Base-by-base conservation (phyloP, 2,888 invertebrate genomes). In the Galerucella calmariensis region DNA sequence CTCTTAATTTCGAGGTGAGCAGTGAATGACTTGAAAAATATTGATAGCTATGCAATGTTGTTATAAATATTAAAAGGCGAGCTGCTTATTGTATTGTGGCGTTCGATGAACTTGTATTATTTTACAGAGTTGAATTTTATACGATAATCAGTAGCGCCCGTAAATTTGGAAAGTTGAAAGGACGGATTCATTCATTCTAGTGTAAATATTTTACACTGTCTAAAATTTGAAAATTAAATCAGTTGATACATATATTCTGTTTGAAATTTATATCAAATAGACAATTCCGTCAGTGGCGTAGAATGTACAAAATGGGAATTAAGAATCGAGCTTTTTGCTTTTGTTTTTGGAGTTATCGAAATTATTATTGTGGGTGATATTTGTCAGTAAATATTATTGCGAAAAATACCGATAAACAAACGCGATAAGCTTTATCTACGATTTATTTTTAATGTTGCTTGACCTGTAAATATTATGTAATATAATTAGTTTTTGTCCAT, bases 11-110 rank as follows among this genome's bases (percentile, higher is more conserved):
- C 61, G 61, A 61, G 58, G 58, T 27, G 11, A 58, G 16, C 58
- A 58, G 61, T 61, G 61, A 61, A 61, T 14, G 61, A 61, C 61
- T 61, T 35, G 12, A 16, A 61, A 61, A 61, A 61, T 61, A 61
- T 61, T 61, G 61, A 61, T 61, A 61, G 61, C 61, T 35, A n/a
- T 61, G 35, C 61, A 27, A 1, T 14, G 61, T 61, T 61, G 35
- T 35, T 61, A 61, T 61, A 61, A 61, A 61, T 61, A 61, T 61
- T 61, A 35, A 61, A 61, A 6, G n/a, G 35, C 27, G 12, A 61
- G 14, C 61, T 61, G 61, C 61, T 61, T 58, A 10, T 2, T 11
- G 8, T 48, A 48, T 48, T 48, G 48, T 4, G 58, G 58, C 61
- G 61, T 27, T 35, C 61, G 61, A 61, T 61, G 61, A 61, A 61